phyloP scores from a whole-genome alignment of 2,888 invertebrate genomes.

The Ennomos quercinarius region DNA sequence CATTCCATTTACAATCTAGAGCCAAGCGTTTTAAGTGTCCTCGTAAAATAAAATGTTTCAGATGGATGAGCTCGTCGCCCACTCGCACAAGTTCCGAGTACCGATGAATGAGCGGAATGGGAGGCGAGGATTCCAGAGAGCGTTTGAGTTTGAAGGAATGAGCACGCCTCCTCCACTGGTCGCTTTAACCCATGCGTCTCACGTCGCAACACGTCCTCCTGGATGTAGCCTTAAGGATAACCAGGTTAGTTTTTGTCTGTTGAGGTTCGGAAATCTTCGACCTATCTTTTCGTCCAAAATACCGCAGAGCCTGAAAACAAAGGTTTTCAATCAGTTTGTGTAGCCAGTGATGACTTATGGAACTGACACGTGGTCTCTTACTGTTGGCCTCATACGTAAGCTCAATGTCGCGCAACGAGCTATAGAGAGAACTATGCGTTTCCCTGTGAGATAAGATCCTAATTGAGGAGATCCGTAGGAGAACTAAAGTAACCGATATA shows the following conservation, averaged over 20 bases:
- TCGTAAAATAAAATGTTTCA: conserved; percentile 48
- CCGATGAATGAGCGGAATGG: conserved; percentile 70
- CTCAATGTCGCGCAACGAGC: too few species aligned
- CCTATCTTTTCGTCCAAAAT: too few species aligned
- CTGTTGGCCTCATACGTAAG: too few species aligned
- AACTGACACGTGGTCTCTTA: too few species aligned
- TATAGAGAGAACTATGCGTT: too few species aligned
- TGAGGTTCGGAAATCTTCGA: neutral
- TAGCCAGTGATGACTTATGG: too few species aligned
- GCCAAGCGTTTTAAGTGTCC: conserved; percentile 34
- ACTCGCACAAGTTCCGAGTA: conserved; percentile 76
- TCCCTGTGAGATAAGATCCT: too few species aligned
- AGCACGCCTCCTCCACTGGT: conserved; percentile 69
- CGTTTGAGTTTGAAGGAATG: conserved; percentile 56
- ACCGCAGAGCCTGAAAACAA: too few species aligned
- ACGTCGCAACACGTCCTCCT: conserved; percentile 71
- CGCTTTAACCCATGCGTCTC: conserved; percentile 73
- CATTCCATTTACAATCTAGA: conserved; percentile 33
- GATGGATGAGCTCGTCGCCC: conserved; percentile 77
- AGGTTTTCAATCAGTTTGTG: too few species aligned
- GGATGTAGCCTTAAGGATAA: conserved; percentile 70
- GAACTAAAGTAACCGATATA: too few species aligned
- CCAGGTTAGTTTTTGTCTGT: conserved; percentile 41
- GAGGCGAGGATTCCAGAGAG: conserved; percentile 60
- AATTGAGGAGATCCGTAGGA: too few species aligned